phyloP scores from a whole-genome alignment of 2,113 vertebrate genomes.

The Sinocyclocheilus grahami region DNA sequence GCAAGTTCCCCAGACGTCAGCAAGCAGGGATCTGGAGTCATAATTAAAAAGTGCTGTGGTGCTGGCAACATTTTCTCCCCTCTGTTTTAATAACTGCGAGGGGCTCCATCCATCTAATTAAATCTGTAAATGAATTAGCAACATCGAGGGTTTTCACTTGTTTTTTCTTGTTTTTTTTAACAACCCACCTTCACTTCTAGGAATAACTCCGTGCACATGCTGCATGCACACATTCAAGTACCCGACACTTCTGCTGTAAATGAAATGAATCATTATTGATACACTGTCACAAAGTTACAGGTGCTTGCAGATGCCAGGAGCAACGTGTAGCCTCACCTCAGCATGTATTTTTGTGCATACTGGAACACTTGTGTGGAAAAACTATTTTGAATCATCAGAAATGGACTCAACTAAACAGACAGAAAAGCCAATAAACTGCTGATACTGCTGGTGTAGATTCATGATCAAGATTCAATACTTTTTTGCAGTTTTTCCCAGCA shows the following conservation, averaged over 20 bases:
- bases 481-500: neutral
- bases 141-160: slow-evolving; percentile 61
- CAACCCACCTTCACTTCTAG: slow-evolving; percentile 59
- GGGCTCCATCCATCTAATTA: slow-evolving; percentile 72
- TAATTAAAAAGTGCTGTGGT: slow-evolving; percentile 73
- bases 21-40: slow-evolving; percentile 68
- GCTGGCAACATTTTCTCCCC: slow-evolving; percentile 67
- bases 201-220: slow-evolving; percentile 56
- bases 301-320: slow-evolving; percentile 37
- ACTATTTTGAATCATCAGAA: too few species aligned
- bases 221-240: slow-evolving; percentile 37
- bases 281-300: slow-evolving; percentile 44
- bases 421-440: too few species aligned
- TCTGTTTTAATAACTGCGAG: slow-evolving; percentile 69
- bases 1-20: slow-evolving; percentile 71
- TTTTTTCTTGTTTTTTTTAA: slow-evolving; percentile 52
- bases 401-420: too few species aligned
- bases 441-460: too few species aligned
- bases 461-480: too few species aligned
- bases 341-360: neutral
- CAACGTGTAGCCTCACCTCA: slow-evolving; percentile 36
- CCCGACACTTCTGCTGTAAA: slow-evolving; percentile 43
- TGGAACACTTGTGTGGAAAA: neutral
- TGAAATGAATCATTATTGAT: slow-evolving; percentile 60
- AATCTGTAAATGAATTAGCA: slow-evolving; percentile 74